phyloP scores from a whole-genome alignment of 2,888 invertebrate genomes.

The Pherbina coryleti region DNA sequence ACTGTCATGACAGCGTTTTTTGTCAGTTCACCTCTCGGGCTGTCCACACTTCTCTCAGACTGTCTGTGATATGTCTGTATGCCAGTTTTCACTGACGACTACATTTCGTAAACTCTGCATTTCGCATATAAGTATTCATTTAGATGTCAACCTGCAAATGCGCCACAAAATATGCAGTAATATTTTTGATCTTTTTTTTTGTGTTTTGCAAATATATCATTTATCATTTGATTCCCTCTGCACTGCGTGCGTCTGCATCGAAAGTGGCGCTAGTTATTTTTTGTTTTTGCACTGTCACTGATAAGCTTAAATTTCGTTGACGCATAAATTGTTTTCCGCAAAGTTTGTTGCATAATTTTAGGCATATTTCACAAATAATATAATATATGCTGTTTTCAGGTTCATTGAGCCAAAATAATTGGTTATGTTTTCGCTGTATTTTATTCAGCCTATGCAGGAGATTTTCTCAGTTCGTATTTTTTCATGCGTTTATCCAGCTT shows the following conservation, averaged over 20 bases:
- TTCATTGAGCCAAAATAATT: constrained; percentile 45
- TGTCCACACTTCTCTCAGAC: background rate
- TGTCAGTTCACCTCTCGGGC: background rate
- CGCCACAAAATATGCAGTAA: constrained; percentile 29
- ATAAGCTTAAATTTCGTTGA: background rate
- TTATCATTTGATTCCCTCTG: background rate
- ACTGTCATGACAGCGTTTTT: background rate
- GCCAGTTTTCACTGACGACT: background rate
- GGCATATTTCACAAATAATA: background rate
- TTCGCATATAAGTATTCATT: background rate
- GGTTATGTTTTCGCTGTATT: constrained; percentile 29
- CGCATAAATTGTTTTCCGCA: background rate
- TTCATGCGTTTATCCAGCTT: background rate
- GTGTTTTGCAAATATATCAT: background rate
- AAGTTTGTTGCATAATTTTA: constrained; percentile 28
- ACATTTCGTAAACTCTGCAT: background rate
- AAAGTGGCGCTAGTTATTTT: background rate
- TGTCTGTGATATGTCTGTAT: constrained; percentile 2
- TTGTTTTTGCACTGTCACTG: background rate
- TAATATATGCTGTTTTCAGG: constrained; percentile 37
- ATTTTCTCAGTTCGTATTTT: constrained; percentile 15
- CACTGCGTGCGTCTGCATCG: background rate
- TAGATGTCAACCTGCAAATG: constrained; percentile 13
- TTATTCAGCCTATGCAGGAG: background rate
- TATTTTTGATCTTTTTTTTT: background rate